phyloP scores from a whole-genome alignment of 2,113 vertebrate genomes.

The Myodes glareolus region DNA sequence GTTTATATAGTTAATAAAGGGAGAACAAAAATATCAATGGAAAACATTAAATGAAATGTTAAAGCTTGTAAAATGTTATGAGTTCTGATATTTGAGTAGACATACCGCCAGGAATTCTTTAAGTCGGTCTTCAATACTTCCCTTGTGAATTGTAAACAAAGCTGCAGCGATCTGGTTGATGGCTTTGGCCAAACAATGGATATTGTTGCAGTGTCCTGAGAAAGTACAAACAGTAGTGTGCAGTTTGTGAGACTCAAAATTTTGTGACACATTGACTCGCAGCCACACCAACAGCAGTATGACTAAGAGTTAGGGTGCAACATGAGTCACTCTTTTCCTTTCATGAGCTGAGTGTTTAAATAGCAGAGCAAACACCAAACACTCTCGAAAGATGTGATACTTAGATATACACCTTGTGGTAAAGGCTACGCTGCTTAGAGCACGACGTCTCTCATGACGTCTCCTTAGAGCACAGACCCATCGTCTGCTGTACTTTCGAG shows the following conservation, averaged over 20 bases:
- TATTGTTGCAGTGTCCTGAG: slow-evolving; percentile 99
- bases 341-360: neutral
- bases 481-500: neutral
- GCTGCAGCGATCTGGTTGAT: slow-evolving; percentile 99
- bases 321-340: neutral
- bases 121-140: slow-evolving; percentile 99
- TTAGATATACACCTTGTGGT: neutral
- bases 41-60: neutral
- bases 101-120: slow-evolving; percentile 98
- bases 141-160: slow-evolving; percentile 99
- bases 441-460: neutral
- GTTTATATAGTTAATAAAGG: neutral
- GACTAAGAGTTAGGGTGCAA: slow-evolving; percentile 18
- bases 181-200: slow-evolving; percentile 98
- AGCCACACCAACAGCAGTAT: neutral
- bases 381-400: neutral
- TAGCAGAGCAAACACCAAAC: neutral
- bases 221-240: slow-evolving; percentile 73
- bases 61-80: neutral
- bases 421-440: neutral
- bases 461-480: neutral
- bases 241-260: neutral
- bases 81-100: slow-evolving; percentile 67
- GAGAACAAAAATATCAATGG: neutral
- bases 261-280: neutral